Base-by-base conservation (phyloP, 92 coral and sea anemone species). In the Pocillopora meandrina region DNA sequence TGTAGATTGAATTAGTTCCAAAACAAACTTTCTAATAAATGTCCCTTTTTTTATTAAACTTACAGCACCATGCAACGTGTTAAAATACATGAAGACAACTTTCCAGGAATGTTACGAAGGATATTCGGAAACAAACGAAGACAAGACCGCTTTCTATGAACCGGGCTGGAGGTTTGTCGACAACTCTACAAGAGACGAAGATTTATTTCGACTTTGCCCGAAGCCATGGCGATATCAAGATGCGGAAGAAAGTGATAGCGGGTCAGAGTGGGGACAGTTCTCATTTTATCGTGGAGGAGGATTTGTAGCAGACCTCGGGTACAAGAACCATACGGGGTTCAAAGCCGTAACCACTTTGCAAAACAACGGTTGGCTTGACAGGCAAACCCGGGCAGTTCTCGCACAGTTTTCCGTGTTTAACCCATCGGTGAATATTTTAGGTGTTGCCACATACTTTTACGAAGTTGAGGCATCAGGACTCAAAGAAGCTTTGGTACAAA, bases 201-300 rank as follows among this genome's bases (percentile, higher is more conserved):
- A 75, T 2, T 21, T 75, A 60, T 5, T 15, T n/a, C 79, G 79
- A 21, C 55, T 75, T 57, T 86, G 89, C 49, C 85, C 89, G 57
- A 80, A 80, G 75, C 89, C 85, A 1, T 86, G 89, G 89, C 58
- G 89, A n/a, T 79, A 79, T 56, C 66, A 20, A 23, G 10, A 68
- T 17, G 2, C 79, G 0, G 68, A 52, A 56, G 42, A 52, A 15
- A 21, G 56, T 49, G 68, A 61, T 14, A 61, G 85, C 12, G 83
- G 71, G 21, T 72, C 85, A 12, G 19, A 16, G 58, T 55, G 66
- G 59, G 89, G 89, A 26, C 42, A 61, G 21, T 74, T 66, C 36
- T 59, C 72, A 14, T 15, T 70, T 15, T 86, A 86, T 26, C 26
- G 26, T 26, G 26, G 26, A 26, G 26, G 26, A 26, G 26, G 26